phyloP scores from a whole-genome alignment of 2,113 vertebrate species.

The Phylloscopus trochiloides region DNA sequence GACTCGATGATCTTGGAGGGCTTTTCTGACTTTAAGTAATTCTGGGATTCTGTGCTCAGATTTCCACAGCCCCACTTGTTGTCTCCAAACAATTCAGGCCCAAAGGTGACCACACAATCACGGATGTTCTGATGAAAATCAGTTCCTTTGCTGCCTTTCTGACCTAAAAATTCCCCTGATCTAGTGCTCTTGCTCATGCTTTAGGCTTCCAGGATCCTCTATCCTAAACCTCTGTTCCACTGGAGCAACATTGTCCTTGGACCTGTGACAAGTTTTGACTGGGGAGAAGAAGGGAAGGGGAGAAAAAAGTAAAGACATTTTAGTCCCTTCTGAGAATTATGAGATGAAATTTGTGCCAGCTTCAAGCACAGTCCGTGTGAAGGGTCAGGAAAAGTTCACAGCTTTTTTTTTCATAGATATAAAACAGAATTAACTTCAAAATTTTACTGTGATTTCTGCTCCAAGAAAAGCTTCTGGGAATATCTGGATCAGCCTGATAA shows the following conservation, averaged over 20 bases:
- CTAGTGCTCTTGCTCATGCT: background rate
- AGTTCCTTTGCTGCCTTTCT: background rate
- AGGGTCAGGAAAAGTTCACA: constrained; percentile 60
- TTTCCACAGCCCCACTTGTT: background rate
- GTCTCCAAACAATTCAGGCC: background rate
- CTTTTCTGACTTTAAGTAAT: background rate
- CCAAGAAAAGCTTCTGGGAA: background rate
- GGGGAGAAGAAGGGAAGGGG: background rate
- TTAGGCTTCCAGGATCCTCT: background rate
- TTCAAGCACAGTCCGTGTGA: constrained; percentile 29
- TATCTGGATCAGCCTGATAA: background rate
- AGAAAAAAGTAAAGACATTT: background rate
- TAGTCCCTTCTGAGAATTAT: background rate
- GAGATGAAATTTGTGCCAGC: constrained; percentile 41
- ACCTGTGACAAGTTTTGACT: background rate
- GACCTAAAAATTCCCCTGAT: background rate
- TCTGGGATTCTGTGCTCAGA: background rate
- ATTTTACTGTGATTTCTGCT: background rate
- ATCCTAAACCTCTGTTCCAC: background rate
- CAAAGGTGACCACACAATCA: background rate
- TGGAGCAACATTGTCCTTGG: background rate
- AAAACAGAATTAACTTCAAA: background rate
- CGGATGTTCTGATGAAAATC: background rate
- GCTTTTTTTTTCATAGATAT: background rate
- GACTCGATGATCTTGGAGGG: fast-evolving